Percentiles rank a stretch among this genome's conserved stretches.
phyloP scores from a whole-genome alignment of 2,888 invertebrate genomes.

The Microplitis manilae region DNA sequence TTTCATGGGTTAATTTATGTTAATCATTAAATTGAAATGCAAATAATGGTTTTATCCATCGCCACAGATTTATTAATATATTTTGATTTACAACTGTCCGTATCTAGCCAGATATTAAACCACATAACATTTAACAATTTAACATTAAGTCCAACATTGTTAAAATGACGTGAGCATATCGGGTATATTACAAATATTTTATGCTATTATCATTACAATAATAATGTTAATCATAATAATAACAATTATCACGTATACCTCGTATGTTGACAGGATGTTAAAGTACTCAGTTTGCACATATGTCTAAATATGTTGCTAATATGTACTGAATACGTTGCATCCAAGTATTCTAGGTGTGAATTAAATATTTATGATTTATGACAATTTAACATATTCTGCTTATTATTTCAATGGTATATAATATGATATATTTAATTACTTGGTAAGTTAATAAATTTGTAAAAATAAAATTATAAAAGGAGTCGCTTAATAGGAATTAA shows the following conservation, averaged over 20 bases:
- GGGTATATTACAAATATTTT: background rate
- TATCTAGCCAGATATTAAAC: background rate
- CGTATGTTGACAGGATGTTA: background rate
- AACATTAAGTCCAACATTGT: background rate
- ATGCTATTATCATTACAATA: background rate
- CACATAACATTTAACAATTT: background rate
- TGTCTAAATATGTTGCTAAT: background rate
- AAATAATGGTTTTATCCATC: too few species aligned
- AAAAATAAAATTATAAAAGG: too few species aligned
- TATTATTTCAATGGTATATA: too few species aligned
- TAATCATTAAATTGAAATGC: too few species aligned
- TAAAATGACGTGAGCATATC: background rate
- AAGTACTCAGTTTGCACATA: background rate
- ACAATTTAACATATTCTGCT: background rate
- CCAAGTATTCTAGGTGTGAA: background rate
- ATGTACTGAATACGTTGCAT: background rate
- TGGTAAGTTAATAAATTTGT: too few species aligned
- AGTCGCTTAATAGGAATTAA: too few species aligned
- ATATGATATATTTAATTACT: too few species aligned
- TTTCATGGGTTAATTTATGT: too few species aligned
- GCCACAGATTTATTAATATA: too few species aligned
- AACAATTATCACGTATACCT: background rate
- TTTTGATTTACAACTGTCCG: background rate
- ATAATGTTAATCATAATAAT: background rate
- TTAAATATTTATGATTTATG: background rate